Evolutionary conservation across 2,888 invertebrate genomes (phyloP), one percentile per base, ranked within the genome.

Genomic region (Petrolisthes cinctipes): DNA sequence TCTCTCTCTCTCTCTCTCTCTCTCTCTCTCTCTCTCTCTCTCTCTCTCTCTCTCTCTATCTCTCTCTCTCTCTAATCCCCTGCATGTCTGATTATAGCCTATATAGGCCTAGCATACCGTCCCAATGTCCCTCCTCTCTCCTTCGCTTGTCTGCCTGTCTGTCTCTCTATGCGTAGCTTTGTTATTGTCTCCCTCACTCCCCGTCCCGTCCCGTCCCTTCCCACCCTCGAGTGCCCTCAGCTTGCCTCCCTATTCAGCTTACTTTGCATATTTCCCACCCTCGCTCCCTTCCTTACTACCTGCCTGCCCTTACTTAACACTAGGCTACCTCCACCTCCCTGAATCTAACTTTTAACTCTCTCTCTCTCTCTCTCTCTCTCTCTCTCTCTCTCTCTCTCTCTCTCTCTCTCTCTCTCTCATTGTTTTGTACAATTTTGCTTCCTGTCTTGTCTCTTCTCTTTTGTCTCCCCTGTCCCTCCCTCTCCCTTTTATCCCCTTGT

Each of bases 311-410:
- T 20, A 37, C 37, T 37, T 37, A 37, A 37, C 37, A 37, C 37
- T 37, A 37, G 37, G 37, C 37, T 37, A 37, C 37, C 37, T 37
- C 37, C 9, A 37, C 37, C 37, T 37, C 37, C 9, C 51, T 11
- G 5, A 53, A 14, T 53, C 56, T 37, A 37, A 37, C 37, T 37
- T 37, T 37, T 37, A 37, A 37, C 37, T 37, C 37, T 37, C 37
- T 37, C 53, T 56, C 51, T 14, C 5, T 71, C 80, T 71, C 66
- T 14, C 53, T 0, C 11, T 53, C 4, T 4, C 11, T 61, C 81
- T 37, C 81, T 80, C 66, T 81, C 81, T 66, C 81, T 66, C 51
- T 66, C 66, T 66, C 81, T 37, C 66, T 61, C 51, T 66, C 23
- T 37, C 66, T 66, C 66, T 23, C 81, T 37, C 81, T 57, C 73